These are phyloP conservation scores for Nemotelus nigrinus DNA, from an alignment of 2,888 invertebrate species.

Conservation along the genomic window DNA sequence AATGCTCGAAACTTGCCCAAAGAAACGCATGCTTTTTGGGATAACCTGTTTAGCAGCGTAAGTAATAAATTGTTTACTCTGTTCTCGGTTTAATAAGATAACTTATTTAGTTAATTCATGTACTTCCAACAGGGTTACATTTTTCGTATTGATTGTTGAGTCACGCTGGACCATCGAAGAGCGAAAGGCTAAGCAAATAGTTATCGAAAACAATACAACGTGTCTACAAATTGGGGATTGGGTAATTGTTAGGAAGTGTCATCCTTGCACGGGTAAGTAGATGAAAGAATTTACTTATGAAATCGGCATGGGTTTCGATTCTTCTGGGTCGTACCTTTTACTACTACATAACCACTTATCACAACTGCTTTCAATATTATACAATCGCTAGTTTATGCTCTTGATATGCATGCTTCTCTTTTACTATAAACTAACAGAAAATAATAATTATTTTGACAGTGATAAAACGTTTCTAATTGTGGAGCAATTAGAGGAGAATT, in stretches of 20 bases:
- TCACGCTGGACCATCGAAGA: constrained; percentile 74
- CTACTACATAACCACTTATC: too few relatives aligned
- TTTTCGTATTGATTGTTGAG: constrained; percentile 83
- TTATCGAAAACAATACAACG: constrained; percentile 80
- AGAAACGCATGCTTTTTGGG: constrained; percentile 83
- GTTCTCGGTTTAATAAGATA: constrained; percentile 7
- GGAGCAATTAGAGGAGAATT: too few relatives aligned
- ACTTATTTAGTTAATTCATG: not conserved
- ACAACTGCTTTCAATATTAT: too few relatives aligned
- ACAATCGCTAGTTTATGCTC: too few relatives aligned
- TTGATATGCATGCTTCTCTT: too few relatives aligned
- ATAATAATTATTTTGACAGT: too few relatives aligned
- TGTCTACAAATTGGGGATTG: constrained; percentile 80
- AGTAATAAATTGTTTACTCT: constrained; percentile 60
- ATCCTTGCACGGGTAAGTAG: constrained; percentile 79
- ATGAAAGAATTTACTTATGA: not conserved
- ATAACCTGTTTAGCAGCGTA: constrained; percentile 80
- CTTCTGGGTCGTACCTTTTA: too few relatives aligned
- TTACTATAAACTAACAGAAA: too few relatives aligned
- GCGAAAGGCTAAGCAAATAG: constrained; percentile 72
- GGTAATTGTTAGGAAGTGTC: constrained; percentile 79
- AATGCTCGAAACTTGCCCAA: constrained; percentile 88
- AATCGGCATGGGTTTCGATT: too few relatives aligned
- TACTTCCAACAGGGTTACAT: constrained; percentile 74
- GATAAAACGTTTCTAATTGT: too few relatives aligned